These are phyloP conservation scores for Microtus pennsylvanicus DNA, from an alignment of 2,113 vertebrate species.

Conservation along the genomic window DNA sequence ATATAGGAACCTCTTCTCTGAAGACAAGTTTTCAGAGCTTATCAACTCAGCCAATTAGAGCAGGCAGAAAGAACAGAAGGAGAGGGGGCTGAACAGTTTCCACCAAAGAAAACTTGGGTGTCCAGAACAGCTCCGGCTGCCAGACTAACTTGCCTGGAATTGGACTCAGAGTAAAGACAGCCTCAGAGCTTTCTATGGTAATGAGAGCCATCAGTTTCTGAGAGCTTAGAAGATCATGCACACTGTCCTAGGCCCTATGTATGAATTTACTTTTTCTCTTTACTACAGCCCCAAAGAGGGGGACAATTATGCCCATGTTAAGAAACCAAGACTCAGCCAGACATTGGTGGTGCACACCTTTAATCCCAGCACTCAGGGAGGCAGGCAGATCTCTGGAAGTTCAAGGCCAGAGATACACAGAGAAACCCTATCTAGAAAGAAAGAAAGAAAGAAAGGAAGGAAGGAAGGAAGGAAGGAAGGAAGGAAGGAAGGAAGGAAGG, in stretches of 20 bases:
- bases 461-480: no score
- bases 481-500: no score
- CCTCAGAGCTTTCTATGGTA: not conserved
- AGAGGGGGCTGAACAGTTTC: slow-evolving; percentile 51
- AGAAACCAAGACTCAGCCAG: slow-evolving; percentile 12
- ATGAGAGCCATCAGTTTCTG: not conserved
- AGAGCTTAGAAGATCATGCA: not conserved
- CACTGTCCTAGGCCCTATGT: not conserved
- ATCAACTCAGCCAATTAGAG: slow-evolving; percentile 13
- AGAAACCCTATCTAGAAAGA: no score
- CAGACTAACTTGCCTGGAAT: slow-evolving; percentile 58
- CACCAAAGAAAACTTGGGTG: slow-evolving; percentile 43
- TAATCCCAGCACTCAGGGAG: no score
- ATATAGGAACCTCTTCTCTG: slow-evolving; percentile 28
- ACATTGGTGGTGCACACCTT: no score
- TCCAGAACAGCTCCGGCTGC: slow-evolving; percentile 60
- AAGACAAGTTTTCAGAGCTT: not conserved
- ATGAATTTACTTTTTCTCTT: slow-evolving; percentile 16
- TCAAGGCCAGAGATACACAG: no score
- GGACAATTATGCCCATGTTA: not conserved
- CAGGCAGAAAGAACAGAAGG: slow-evolving; percentile 28
- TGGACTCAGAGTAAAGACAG: slow-evolving; percentile 47
- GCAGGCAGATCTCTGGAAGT: no score
- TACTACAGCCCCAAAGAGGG: not conserved
- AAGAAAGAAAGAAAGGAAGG: no score